A percentile compares a stretch with the other conserved stretches of the same genome.
phyloP scores from a whole-genome alignment of 2,797 vertebrate species.

The Myioborus miniatus region DNA sequence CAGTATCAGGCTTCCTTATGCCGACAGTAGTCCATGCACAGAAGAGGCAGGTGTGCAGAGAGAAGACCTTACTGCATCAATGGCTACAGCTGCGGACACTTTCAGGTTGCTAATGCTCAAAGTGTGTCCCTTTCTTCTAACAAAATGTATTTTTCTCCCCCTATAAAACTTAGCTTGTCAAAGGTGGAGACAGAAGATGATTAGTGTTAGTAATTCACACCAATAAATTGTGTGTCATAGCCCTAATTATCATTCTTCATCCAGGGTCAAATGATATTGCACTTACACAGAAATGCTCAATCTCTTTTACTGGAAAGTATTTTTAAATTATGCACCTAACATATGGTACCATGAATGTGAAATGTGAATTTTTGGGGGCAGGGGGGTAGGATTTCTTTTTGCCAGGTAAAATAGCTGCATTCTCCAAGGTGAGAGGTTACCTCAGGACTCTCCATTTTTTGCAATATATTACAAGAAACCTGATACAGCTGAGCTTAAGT shows the following conservation, averaged over 20 bases:
- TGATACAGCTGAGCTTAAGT: neutral
- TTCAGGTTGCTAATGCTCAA: neutral
- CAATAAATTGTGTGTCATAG: neutral
- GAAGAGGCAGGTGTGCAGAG: neutral
- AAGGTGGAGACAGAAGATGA: neutral
- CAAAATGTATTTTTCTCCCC: neutral
- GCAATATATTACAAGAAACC: fast-evolving
- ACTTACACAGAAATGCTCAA: neutral
- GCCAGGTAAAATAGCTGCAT: neutral
- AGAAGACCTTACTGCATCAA: neutral
- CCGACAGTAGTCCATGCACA: too few relatives aligned
- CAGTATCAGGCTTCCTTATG: neutral
- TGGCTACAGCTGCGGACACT: neutral
- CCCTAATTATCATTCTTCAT: neutral
- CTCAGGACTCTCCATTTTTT: neutral
- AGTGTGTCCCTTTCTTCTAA: neutral
- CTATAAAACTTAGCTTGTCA: neutral
- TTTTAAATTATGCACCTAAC: neutral
- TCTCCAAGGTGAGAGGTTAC: neutral
- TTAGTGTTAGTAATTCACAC: neutral
- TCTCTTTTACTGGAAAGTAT: neutral
- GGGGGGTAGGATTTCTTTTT: neutral
- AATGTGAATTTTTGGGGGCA: too few relatives aligned
- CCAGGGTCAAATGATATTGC: neutral
- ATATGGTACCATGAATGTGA: neutral